Base-by-base conservation (phyloP, 2,113 vertebrate genomes). In the Vulpes lagopus region DNA sequence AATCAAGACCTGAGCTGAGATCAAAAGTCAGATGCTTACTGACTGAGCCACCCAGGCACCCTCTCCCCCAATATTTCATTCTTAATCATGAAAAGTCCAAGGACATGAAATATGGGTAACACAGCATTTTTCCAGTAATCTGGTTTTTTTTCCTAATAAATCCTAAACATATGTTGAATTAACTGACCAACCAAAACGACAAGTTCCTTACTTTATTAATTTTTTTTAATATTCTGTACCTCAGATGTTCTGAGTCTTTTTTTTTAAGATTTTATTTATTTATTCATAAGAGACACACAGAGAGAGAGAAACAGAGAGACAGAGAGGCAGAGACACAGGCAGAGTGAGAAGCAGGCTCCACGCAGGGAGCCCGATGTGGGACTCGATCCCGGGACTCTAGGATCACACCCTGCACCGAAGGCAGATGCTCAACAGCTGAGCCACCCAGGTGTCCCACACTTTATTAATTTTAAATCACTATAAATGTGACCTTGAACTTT, bases 141-240 rank as follows among this genome's bases (percentile, higher is more conserved):
- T 96, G 57, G 57, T 27, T 59, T 79, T 79, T 35, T 76, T 12
- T 30, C 65, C 67, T 90, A 82, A 65, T 78, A 71, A 86, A 74
- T 89, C 27, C 69, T 78, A n/a, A 88, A 91, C 53, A 84, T 9
- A 69, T 32, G 11, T 76, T 76, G 32, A 94, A 81, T 84, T 85
- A 76, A 65, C 1, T 81, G 60, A 76, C 30, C 35, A 90, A 82
- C 11, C 65, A 49, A 25, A 91, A 96, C 4, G 32, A 57, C 35
- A 91, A 91, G 84, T 51, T 90, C 35, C 55, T 87, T 74, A 90
- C 62, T 79, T 89, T 8, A 91, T 51, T 67, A 96, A 93, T 67
- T n/a, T 25, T 62, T 43, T 43, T 1, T 7, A 43, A 43, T 43
- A 43, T 43, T 43, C 43, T 43, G 43, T 43, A 43, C 43, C 43